Evolutionary conservation across 2,113 vertebrate species (phyloP).

Genomic region (Forbesichthys agassizii): DNA sequence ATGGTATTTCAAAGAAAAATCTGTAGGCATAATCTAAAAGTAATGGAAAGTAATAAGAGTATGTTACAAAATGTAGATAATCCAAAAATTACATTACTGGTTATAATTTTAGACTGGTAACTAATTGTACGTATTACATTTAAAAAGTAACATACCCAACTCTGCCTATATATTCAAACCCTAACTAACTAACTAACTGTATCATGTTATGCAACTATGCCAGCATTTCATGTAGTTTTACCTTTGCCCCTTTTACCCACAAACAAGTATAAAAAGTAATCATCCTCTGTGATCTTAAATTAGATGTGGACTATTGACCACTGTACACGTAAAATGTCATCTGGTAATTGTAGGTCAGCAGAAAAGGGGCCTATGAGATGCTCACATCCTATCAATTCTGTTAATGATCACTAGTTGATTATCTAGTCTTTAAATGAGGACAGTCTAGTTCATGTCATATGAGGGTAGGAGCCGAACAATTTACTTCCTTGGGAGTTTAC

Average conservation of each 20-base stretch:
- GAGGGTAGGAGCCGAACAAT: conserved; percentile 2
- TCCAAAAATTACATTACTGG: too few species aligned
- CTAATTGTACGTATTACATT: too few species aligned
- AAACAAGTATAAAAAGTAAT: conserved; percentile 9
- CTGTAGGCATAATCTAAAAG: too few species aligned
- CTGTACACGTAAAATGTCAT: conserved; percentile 7
- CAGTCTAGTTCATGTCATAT: neutral
- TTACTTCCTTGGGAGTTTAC: conserved; percentile 30
- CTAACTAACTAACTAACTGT: neutral
- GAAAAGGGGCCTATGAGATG: conserved; percentile 34
- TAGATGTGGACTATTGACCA: conserved; percentile 53
- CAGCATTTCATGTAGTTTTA: conserved; percentile 17
- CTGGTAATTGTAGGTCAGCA: conserved; percentile 36
- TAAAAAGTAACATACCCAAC: too few species aligned
- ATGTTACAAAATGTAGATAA: too few species aligned
- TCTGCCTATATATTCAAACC: neutral
- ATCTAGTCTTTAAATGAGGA: conserved; percentile 16
- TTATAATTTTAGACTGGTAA: too few species aligned
- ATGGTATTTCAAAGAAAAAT: too few species aligned
- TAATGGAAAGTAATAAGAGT: too few species aligned
- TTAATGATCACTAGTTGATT: conserved; percentile 47
- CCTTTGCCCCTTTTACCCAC: conserved; percentile 34
- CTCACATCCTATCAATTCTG: conserved; percentile 23
- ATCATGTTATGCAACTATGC: conserved; percentile 29
- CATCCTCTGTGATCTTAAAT: neutral